Conservation (phyloP, 2,888 invertebrate species). For the Steinernema hermaphroditum region DNA sequence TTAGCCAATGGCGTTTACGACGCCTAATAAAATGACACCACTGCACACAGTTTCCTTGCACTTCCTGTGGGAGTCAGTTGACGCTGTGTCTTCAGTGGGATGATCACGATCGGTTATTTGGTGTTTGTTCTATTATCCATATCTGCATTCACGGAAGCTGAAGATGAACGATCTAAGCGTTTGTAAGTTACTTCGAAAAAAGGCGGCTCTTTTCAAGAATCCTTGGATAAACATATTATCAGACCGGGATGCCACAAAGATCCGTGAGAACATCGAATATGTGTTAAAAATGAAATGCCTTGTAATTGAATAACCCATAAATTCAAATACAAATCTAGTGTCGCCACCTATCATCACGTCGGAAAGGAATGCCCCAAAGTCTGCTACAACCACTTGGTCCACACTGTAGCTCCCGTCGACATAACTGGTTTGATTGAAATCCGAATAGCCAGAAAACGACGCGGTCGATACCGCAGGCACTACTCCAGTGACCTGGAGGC, state of each 20-base stretch:
- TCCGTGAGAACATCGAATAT: too few relatives aligned
- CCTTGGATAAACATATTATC: too few relatives aligned
- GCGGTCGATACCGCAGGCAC: background rate
- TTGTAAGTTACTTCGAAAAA: too few relatives aligned
- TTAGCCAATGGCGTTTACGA: background rate
- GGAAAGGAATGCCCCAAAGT: conserved; percentile 14
- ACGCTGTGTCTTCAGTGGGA: background rate
- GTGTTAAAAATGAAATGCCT: too few relatives aligned
- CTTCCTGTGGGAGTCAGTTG: background rate
- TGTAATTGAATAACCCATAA: too few relatives aligned
- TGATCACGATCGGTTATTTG: background rate
- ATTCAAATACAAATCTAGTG: background rate
- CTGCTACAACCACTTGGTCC: conserved; percentile 29
- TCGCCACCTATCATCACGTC: background rate
- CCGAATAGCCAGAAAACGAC: background rate
- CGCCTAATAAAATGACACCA: background rate
- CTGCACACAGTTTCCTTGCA: background rate
- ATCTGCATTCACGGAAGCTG: background rate
- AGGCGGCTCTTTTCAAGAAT: too few relatives aligned
- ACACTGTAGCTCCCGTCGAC: conserved; percentile 24
- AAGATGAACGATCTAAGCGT: background rate
- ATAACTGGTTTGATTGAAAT: conserved; percentile 30
- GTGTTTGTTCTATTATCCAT: background rate
- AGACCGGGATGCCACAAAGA: too few relatives aligned
- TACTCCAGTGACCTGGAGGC: conserved; percentile 30